Conservation (phyloP, 2,888 invertebrate genomes). For the Ochropacha duplaris region DNA sequence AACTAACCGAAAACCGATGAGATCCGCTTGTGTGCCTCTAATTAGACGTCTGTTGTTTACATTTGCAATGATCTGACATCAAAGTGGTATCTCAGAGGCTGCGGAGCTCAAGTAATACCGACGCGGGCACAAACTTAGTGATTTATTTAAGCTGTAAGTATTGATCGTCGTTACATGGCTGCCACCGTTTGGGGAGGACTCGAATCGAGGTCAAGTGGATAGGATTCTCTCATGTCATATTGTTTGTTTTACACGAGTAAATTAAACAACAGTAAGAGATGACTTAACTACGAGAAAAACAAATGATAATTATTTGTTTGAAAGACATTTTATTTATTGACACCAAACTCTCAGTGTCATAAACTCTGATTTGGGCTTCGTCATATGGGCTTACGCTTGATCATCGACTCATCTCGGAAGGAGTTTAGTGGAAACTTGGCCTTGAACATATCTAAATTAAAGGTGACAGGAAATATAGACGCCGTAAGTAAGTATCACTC, state of each 20-base stretch:
- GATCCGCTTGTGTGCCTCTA: slow-evolving; percentile 63
- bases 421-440: too few relatives aligned
- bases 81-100: slow-evolving; percentile 47
- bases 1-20: slow-evolving; percentile 53
- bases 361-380: too few relatives aligned
- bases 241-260: slow-evolving; percentile 60
- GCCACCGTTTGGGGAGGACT: slow-evolving; percentile 58
- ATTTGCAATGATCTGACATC: slow-evolving; percentile 65
- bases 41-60: slow-evolving; percentile 67
- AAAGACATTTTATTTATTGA: neutral
- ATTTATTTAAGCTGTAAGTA: slow-evolving; percentile 75
- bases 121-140: slow-evolving; percentile 65
- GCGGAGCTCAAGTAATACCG: slow-evolving; percentile 29
- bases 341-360: neutral
- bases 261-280: too few relatives aligned
- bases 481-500: too few relatives aligned
- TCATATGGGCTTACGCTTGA: too few relatives aligned
- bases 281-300: too few relatives aligned
- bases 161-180: slow-evolving; percentile 62
- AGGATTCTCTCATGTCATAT: slow-evolving; percentile 57
- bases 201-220: slow-evolving; percentile 72
- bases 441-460: too few relatives aligned
- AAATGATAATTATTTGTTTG: too few relatives aligned
- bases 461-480: too few relatives aligned
- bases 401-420: too few relatives aligned